Percentiles rank a stretch among this genome's conserved stretches.
Conservation (phyloP, 2,888 invertebrate species). For the Pardosa pseudoannulata region DNA sequence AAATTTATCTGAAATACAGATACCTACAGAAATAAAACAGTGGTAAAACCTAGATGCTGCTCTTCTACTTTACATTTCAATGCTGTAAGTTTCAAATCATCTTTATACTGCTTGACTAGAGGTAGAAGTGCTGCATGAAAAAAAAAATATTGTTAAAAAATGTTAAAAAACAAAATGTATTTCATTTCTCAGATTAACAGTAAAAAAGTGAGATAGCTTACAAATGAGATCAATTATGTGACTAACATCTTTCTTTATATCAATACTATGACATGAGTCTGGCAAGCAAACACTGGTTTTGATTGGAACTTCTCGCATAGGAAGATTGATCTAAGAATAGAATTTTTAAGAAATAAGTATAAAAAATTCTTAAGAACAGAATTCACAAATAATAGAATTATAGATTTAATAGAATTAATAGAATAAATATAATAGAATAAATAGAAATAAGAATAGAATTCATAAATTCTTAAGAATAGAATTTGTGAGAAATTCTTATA, state of each 20-base stretch:
- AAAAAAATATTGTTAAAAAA: too few species aligned
- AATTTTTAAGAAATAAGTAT: not conserved
- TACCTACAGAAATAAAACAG: conserved; percentile 43
- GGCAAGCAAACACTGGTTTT: conserved; percentile 48
- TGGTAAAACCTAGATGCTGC: not conserved
- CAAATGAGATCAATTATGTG: not conserved
- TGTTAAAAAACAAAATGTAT: too few species aligned
- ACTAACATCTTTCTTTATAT: not conserved
- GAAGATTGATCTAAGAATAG: conserved; percentile 12
- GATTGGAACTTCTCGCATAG: conserved; percentile 34
- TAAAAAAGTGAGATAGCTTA: not conserved
- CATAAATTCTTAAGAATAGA: too few species aligned
- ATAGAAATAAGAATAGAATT: too few species aligned
- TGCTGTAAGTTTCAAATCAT: conserved; percentile 14
- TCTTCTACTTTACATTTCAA: conserved; percentile 17
- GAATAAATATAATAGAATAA: too few species aligned
- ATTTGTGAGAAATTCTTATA: too few species aligned
- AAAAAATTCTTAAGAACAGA: not conserved
- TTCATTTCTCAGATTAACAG: too few species aligned
- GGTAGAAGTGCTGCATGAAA: not conserved
- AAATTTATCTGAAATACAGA: not conserved
- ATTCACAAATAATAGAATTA: too few species aligned
- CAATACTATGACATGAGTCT: conserved; percentile 7
- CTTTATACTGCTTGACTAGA: conserved; percentile 18
- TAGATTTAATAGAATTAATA: too few species aligned